Evolutionary conservation across 2,113 vertebrate species (phyloP), one percentile per base, ranked within the genome.

Genomic region (Ranitomeya imitator): DNA sequence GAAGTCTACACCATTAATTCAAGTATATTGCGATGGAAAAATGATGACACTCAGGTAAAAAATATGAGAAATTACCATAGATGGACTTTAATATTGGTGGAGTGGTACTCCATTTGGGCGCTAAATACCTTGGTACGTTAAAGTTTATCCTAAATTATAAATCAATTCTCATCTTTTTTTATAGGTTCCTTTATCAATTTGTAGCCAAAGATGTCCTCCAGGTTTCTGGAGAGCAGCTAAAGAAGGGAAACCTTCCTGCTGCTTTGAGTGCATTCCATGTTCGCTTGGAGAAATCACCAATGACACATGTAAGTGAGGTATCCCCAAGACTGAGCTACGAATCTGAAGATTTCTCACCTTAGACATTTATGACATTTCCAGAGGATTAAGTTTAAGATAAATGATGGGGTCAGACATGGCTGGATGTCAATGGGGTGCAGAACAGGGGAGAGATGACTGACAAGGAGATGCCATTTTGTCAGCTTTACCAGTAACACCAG

Each of bases 231-330:
- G 79, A 18, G 85, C 69, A 13, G 54, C 74, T 18, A 21, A 54
- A 63, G 31, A 4, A 21, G 85, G 85, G 18, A 61, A 86, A 51
- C 73, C 85, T 63, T 31, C 51, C 74, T 86, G 85, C 59, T 86
- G 85, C 19, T 76, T 77, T 23, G 26, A 78, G 7, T 86, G 85
- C 26, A 14, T 79, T 26, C 85, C 73, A 10, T 86, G 85, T 77
- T 61, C 76, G 16, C 18, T 12, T 26, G 85, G 85, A 52, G 85
- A 86, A 23, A 79, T 86, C 21, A 65, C 63, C 31, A 79, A 86
- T 52, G 57, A 63, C 6, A 86, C 85, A 86, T 74, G 71, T 76
- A 86, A n/a, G 76, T n/a, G 12, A 54, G 19, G 2, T 4, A 45
- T 76, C 26, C 6, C 45, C 45, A 67, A 9, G 63, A 23, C 2